Evolutionary conservation across 2,797 vertebrate species (phyloP).

Genomic region (Lepidocolaptes lacrymiger): DNA sequence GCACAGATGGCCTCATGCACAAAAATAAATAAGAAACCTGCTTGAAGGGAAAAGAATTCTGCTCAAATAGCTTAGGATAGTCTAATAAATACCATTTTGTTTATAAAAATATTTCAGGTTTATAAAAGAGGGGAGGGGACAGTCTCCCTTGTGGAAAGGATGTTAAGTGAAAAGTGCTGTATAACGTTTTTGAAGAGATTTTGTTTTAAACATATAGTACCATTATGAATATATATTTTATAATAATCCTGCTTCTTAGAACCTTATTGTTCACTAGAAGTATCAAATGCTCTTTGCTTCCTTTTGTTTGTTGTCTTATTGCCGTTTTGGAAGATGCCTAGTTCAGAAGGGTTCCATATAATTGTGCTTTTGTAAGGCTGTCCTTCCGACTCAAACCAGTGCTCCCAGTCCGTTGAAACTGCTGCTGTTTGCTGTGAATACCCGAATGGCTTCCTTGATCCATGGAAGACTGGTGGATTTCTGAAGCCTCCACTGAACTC

Average conservation of each 20-base stretch:
- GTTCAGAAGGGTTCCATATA: conserved; percentile 96
- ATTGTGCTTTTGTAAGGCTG: conserved; percentile 96
- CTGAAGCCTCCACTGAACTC: conserved; percentile 86
- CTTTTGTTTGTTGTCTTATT: conserved; percentile 61
- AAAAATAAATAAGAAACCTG: conserved; percentile 74
- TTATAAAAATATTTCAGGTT: conserved; percentile 80
- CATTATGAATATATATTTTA: conserved; percentile 72
- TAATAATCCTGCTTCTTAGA: conserved; percentile 49
- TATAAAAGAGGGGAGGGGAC: conserved; percentile 72
- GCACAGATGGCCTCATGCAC: conserved; percentile 69
- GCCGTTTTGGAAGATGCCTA: conserved; percentile 73
- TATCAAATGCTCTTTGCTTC: conserved; percentile 33
- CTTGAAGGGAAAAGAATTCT: conserved; percentile 75
- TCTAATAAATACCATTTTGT: conserved; percentile 77
- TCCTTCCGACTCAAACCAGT: conserved; percentile 93
- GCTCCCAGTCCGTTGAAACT: conserved; percentile 90
- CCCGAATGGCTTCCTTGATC: conserved; percentile 83
- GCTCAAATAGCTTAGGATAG: conserved; percentile 69
- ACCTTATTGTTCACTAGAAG: conserved; percentile 7
- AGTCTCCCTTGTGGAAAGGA: conserved; percentile 57
- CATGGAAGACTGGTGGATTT: conserved; percentile 86
- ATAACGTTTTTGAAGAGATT: conserved; percentile 61
- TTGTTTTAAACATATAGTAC: conserved; percentile 70
- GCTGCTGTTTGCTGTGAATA: conserved; percentile 85
- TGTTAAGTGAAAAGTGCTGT: conserved; percentile 62